phyloP scores from a whole-genome alignment of 1,140 invertebrate genomes.

The Venturia canescens region DNA sequence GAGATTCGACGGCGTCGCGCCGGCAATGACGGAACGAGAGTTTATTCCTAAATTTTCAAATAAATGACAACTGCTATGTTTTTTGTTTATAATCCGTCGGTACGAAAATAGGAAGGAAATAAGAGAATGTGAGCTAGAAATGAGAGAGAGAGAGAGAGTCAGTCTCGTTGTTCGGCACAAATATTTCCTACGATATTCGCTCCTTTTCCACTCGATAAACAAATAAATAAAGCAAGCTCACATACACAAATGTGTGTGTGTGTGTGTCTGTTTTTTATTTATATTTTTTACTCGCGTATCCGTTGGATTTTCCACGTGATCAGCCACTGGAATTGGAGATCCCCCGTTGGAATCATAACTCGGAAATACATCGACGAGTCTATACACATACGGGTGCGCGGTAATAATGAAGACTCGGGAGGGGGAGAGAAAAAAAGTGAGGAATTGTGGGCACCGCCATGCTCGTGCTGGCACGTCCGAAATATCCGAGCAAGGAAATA shows the following conservation, averaged over 20 bases:
- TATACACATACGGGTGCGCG: background rate
- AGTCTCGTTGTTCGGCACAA: background rate
- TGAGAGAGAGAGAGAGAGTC: too few species aligned
- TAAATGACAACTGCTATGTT: background rate
- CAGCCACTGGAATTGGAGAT: slow-evolving; percentile 10
- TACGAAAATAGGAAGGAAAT: background rate
- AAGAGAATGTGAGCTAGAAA: background rate
- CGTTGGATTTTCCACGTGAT: background rate
- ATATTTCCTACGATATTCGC: background rate
- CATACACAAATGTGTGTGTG: too few species aligned
- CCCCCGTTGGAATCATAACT: slow-evolving; percentile 21
- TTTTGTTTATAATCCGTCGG: background rate
- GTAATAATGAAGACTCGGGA: slow-evolving; percentile 19
- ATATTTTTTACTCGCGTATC: background rate
- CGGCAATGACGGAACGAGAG: too few species aligned
- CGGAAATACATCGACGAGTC: slow-evolving; percentile 6
- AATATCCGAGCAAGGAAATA: slow-evolving; percentile 11
- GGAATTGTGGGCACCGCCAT: background rate
- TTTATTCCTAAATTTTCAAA: too few species aligned
- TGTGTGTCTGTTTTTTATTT: too few species aligned
- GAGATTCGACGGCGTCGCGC: background rate
- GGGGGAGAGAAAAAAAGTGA: background rate
- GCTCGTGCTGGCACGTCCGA: background rate
- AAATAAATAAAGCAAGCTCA: background rate
- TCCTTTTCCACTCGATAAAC: background rate